These are phyloP conservation scores for Acanthochromis polyacanthus DNA, from an alignment of 2,113 vertebrate genomes.

Conservation along the genomic window DNA sequence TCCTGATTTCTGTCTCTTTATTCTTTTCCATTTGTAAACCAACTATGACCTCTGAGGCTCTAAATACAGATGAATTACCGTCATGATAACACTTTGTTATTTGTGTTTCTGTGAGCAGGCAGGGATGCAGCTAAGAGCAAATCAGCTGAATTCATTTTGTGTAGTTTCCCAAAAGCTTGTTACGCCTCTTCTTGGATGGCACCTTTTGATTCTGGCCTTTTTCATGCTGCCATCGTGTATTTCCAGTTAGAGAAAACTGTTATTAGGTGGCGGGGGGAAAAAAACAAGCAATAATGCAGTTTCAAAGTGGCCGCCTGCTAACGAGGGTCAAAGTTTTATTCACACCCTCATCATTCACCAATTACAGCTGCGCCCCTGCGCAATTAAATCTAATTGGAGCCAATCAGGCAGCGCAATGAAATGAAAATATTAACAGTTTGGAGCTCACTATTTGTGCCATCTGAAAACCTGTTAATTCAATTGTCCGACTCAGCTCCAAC, in stretches of 20 bases:
- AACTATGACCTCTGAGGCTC: too few relatives aligned
- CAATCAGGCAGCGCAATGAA: conserved; percentile 61
- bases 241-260: not conserved
- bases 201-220: not conserved
- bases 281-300: not conserved
- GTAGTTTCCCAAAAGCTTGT: not conserved
- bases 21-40: too few relatives aligned
- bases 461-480: conserved; percentile 83
- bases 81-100: too few relatives aligned
- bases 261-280: not conserved
- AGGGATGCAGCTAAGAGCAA: not conserved
- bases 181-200: too few relatives aligned
- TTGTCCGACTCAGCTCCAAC: conserved; percentile 77
- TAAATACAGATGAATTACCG: too few relatives aligned
- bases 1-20: too few relatives aligned
- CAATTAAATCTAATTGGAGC: conserved; percentile 68
- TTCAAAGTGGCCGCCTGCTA: conserved; percentile 30
- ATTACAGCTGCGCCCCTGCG: conserved; percentile 38
- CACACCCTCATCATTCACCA: conserved; percentile 49
- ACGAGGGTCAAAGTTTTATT: conserved; percentile 68
- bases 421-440: conserved; percentile 68
- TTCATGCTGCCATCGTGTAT: not conserved
- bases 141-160: too few relatives aligned
- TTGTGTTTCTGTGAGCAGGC: not conserved
- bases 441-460: conserved; percentile 50